Evolutionary conservation across 2,797 vertebrate genomes (phyloP), one percentile per base, ranked within the genome.

Genomic region (Eremophila alpestris): DNA sequence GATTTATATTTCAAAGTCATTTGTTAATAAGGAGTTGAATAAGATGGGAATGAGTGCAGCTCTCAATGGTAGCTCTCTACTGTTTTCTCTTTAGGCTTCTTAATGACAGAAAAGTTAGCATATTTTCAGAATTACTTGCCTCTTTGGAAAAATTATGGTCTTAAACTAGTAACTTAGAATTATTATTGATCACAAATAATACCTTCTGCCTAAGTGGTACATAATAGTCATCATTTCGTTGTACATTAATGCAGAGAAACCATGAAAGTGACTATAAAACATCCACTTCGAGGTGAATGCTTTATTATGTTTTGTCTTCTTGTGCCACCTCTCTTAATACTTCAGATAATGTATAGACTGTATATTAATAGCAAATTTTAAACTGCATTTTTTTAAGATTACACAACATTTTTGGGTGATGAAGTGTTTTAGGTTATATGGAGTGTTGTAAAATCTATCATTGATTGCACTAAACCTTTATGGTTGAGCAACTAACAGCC

Each of bases 301-400:
- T 96, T 96, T 91, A 52, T 64, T 7, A 0, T 65, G 54, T 86
- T 90, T 96, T 92, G 63, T 96, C 93, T 12, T 93, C 73, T 89
- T 89, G 67, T 65, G 65, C 78, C 48, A 75, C 81, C 74, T 94
- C 78, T 82, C 91, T 96, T 96, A 97, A 93, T 87, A 86, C 64
- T 93, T 94, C 87, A 43, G 82, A 93, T 97, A 97, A 97, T 90
- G 51, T 92, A 93, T 92, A 90, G 96, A 65, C 71, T 74, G 58
- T 96, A 95, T 94, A 97, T 97, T 97, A 97, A 96, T 92, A 89
- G 55, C 75, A 96, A 95, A 60, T 90, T 96, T 91, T 97, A 97
- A 97, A 96, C 91, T 89, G 8, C 76, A 59, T 96, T 97, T 97
- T 86, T 91, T 85, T 16, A 89, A 96, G 87, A 95, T 97, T 97